Evolutionary conservation across 2,797 vertebrate genomes (phyloP), one percentile per base, ranked within the genome.

Genomic region (Hylomyscus alleni): DNA sequence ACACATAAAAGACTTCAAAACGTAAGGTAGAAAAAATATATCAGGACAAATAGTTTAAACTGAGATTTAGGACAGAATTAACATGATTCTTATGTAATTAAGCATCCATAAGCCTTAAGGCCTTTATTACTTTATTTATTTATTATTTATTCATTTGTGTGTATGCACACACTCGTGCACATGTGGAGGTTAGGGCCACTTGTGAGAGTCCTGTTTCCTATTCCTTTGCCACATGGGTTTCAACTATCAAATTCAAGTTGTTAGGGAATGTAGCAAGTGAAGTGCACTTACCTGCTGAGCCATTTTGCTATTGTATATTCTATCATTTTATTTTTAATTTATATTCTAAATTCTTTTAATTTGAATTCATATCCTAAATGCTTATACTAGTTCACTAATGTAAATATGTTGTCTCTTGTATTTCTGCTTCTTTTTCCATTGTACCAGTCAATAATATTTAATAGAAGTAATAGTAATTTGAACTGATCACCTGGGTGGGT

Each of bases 381-480:
- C 4, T 15, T 89, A 62, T 6, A 19, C 77, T 52, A 40, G 19
- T 26, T 12, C 11, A 60, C 65, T 58, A 14, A 26, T 4, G 37
- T 29, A 82, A 81, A 0, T 92, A 12, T 72, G 20, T 85, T 85
- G 17, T 69, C 37, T 75, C 85, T 72, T 24, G n/a, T 20, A 62
- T 92, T 50, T 60, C 58, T 77, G 82, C 85, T 83, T 0, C 75
- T 87, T 96, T 91, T 24, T 87, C 52, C 3, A 54, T 2, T 76
- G 73, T 81, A 75, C 44, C 54, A 81, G 20, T 65, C 52, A 82
- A 93, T 78, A 9, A 40, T 81, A 0, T 0, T 20, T 56, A 47
- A 67, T 78, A 50, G 67, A 89, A 90, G 56, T 26, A 72, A 20
- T 82, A 82, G 40, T 83, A 47, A 82, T 72, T 90, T 88, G 87